A percentile compares a stretch with the other conserved stretches of the same genome.
These are phyloP conservation scores for Drosophila obscura DNA, from an alignment of 1,140 invertebrate genomes.

Conservation along the genomic window DNA sequence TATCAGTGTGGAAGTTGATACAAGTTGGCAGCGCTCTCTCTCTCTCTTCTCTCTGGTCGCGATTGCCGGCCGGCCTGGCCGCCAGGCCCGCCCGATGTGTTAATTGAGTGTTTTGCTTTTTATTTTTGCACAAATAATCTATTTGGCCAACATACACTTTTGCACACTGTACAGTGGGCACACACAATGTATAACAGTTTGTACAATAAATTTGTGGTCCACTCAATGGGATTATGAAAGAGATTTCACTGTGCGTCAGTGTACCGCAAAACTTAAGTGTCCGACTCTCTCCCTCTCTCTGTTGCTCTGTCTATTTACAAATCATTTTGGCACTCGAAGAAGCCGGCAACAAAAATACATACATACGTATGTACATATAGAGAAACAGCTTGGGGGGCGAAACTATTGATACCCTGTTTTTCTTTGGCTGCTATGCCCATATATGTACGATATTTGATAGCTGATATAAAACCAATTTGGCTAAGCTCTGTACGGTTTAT, in stretches of 20 bases:
- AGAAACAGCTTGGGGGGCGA: too few relatives aligned
- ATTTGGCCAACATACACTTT: slow-evolving; percentile 16
- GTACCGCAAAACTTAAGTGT: slow-evolving; percentile 26
- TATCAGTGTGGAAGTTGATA: slow-evolving; percentile 45
- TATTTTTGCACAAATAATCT: slow-evolving; percentile 8
- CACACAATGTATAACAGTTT: neutral
- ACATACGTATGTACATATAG: too few relatives aligned
- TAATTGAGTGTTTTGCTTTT: slow-evolving; percentile 32
- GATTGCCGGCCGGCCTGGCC: slow-evolving; percentile 38
- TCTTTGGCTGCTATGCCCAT: too few relatives aligned
- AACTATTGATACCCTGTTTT: too few relatives aligned
- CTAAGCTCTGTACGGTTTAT: too few relatives aligned
- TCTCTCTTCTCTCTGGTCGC: slow-evolving; percentile 1
- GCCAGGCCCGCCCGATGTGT: neutral
- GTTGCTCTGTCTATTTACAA: slow-evolving; percentile 48
- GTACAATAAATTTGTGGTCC: too few relatives aligned
- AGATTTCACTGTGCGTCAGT: slow-evolving; percentile 13
- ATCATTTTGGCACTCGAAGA: slow-evolving; percentile 50
- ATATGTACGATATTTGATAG: too few relatives aligned
- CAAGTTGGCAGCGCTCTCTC: slow-evolving; percentile 21
- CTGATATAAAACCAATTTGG: too few relatives aligned
- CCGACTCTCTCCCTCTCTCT: slow-evolving; percentile 6
- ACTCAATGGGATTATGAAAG: slow-evolving; percentile 15
- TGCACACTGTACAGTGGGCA: neutral
- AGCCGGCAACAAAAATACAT: slow-evolving; percentile 17